Conservation (phyloP, 2,797 vertebrate genomes). For the Monodelphis domestica region DNA sequence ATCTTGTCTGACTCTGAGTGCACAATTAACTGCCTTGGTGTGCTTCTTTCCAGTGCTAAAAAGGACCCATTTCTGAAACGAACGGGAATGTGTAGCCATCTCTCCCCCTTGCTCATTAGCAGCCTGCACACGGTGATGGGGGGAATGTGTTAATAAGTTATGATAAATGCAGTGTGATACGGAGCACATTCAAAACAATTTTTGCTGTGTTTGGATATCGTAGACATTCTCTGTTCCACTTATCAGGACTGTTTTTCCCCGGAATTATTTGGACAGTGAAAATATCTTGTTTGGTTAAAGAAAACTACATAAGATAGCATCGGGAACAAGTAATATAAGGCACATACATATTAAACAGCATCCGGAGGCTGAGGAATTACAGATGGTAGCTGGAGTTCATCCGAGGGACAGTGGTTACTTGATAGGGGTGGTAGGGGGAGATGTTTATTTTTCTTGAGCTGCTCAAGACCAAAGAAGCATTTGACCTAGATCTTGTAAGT, state of each 20-base stretch:
- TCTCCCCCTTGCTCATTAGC: slow-evolving; percentile 62
- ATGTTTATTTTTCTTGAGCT: slow-evolving; percentile 76
- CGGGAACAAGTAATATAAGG: slow-evolving; percentile 70
- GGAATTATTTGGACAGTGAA: slow-evolving; percentile 77
- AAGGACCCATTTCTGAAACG: slow-evolving; percentile 59
- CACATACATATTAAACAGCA: slow-evolving; percentile 14
- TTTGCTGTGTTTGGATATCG: slow-evolving; percentile 78
- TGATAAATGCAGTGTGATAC: slow-evolving; percentile 69
- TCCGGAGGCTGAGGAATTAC: slow-evolving; percentile 58
- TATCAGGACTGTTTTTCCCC: slow-evolving; percentile 60
- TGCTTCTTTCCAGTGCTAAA: slow-evolving; percentile 60
- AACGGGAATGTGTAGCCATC: slow-evolving; percentile 54
- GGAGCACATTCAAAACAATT: slow-evolving; percentile 70
- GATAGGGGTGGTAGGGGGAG: slow-evolving; percentile 61
- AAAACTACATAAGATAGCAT: slow-evolving; percentile 69
- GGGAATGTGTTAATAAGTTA: slow-evolving; percentile 63
- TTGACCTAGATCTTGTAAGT: slow-evolving; percentile 75
- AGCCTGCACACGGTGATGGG: slow-evolving; percentile 67
- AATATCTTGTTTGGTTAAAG: slow-evolving; percentile 64
- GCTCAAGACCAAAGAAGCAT: slow-evolving; percentile 72
- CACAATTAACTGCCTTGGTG: slow-evolving; percentile 51
- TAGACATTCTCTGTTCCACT: slow-evolving; percentile 72
- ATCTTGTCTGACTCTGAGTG: slow-evolving; percentile 22
- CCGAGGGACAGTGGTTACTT: slow-evolving; percentile 71
- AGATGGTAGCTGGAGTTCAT: slow-evolving; percentile 72